These are phyloP conservation scores for Drosophila antonietae DNA, from an alignment of 2,888 invertebrate genomes.

Conservation along the genomic window DNA sequence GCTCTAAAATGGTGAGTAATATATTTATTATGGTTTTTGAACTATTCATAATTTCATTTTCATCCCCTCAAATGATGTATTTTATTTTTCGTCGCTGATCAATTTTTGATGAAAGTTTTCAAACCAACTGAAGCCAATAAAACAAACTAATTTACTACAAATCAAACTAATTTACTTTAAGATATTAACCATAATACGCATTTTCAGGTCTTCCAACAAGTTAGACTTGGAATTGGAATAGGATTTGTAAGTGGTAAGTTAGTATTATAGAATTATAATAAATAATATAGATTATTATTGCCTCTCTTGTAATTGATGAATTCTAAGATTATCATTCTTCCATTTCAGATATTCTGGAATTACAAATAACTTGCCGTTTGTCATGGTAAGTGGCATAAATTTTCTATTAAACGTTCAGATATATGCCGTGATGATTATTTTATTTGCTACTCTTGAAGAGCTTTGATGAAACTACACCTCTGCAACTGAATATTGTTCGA, in stretches of 20 bases:
- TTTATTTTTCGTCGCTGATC: conserved; percentile 80
- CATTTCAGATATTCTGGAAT: neutral
- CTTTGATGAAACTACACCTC: conserved; percentile 61
- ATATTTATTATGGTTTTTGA: neutral
- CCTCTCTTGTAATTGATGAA: conserved; percentile 21
- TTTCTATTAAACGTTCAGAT: too few relatives aligned
- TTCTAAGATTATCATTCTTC: neutral
- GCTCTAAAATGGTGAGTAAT: neutral
- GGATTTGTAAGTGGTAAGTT: neutral
- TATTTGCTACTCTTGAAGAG: conserved; percentile 77
- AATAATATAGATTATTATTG: conserved; percentile 7
- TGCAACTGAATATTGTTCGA: conserved; percentile 20
- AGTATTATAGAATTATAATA: neutral
- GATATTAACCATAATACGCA: neutral
- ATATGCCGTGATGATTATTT: conserved; percentile 33
- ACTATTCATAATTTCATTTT: neutral
- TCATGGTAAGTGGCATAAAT: neutral
- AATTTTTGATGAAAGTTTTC: conserved; percentile 52
- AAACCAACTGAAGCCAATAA: conserved; percentile 16
- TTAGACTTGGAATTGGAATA: too few relatives aligned
- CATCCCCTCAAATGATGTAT: conserved; percentile 51
- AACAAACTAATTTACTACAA: neutral
- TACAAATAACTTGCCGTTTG: too few relatives aligned
- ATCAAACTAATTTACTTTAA: neutral
- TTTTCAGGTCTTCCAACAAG: neutral